Evolutionary conservation across 2,888 invertebrate species (phyloP).

Genomic region (Atethmia centrago): DNA sequence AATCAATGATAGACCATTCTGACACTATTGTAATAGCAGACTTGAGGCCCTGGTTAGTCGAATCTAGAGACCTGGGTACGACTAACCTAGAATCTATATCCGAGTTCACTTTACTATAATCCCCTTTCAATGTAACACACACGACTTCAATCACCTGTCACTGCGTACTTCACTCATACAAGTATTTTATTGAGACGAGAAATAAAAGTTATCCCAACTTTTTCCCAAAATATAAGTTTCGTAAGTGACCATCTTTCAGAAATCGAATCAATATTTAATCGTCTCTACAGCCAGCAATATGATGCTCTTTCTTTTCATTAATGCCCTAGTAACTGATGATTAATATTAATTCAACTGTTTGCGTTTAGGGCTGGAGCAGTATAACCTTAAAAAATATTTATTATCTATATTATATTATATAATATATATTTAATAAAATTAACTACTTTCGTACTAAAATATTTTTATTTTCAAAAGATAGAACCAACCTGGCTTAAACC

Average conservation of each 20-base stretch:
- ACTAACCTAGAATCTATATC: no score
- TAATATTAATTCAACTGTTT: no score
- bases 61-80: no score
- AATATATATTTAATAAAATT: no score
- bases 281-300: not conserved
- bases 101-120: no score
- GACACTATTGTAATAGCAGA: no score
- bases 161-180: not conserved
- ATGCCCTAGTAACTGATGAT: not conserved
- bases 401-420: no score
- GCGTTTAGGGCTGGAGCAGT: constrained; percentile 57
- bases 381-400: constrained; percentile 76
- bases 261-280: constrained; percentile 3
- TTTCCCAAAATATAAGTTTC: constrained; percentile 10
- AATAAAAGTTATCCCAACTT: constrained; percentile 3
- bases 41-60: no score
- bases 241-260: not conserved
- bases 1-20: no score
- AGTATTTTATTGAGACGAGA: no score
- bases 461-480: constrained; percentile 92
- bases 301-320: not conserved
- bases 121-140: no score
- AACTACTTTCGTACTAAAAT: constrained; percentile 94
- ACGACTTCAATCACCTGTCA: no score
- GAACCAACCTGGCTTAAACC: constrained; percentile 96